phyloP scores from a whole-genome alignment of 2,113 vertebrate genomes.

The Tapirus terrestris region DNA sequence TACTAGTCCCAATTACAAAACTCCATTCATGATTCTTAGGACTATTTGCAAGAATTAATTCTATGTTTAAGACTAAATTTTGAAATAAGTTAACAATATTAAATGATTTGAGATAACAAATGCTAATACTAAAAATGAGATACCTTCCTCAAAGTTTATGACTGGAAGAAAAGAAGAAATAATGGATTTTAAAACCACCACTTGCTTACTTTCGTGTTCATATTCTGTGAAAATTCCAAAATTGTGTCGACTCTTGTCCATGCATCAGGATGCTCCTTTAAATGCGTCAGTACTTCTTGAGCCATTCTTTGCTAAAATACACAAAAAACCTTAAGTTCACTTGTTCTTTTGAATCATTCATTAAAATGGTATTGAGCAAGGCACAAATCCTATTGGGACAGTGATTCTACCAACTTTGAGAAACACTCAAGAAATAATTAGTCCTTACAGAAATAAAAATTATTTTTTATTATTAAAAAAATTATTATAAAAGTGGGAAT shows the following conservation, averaged over 20 bases:
- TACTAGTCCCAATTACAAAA: constrained; percentile 68
- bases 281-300: constrained; percentile 97
- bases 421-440: background rate
- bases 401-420: background rate
- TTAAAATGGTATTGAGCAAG: background rate
- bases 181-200: constrained; percentile 81
- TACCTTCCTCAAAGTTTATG: constrained; percentile 94
- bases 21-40: constrained; percentile 80
- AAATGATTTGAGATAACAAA: constrained; percentile 83
- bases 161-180: constrained; percentile 86
- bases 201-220: constrained; percentile 98
- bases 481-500: background rate
- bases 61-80: constrained; percentile 79
- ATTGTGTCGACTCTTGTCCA: constrained; percentile 99
- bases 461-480: background rate
- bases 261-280: constrained; percentile 98
- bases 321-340: constrained; percentile 66
- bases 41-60: constrained; percentile 79
- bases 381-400: background rate
- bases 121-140: constrained; percentile 85
- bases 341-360: constrained; percentile 46
- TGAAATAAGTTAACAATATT: constrained; percentile 81
- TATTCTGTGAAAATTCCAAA: constrained; percentile 99
- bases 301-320: constrained; percentile 96
- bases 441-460: background rate